Conservation (phyloP, 2,888 invertebrate genomes). For the Gastracanthus pulcherrimus region DNA sequence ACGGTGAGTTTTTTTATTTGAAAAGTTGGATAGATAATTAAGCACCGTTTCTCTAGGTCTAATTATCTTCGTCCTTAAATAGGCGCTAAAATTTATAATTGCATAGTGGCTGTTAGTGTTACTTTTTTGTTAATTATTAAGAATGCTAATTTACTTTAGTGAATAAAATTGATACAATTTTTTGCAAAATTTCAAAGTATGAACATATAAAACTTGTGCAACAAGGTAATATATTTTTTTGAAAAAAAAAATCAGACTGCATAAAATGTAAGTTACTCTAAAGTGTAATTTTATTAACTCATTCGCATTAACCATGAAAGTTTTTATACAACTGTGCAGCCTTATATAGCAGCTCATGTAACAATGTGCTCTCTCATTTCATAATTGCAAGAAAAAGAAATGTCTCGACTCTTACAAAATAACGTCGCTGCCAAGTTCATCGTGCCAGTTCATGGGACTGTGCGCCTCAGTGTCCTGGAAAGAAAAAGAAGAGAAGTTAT, state of each 20-base stretch:
- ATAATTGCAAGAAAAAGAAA: background rate
- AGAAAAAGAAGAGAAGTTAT: constrained; percentile 32
- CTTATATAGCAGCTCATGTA: background rate
- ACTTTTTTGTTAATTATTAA: no score
- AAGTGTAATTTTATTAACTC: no score
- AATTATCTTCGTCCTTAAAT: background rate
- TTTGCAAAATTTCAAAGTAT: no score
- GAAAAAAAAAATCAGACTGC: no score
- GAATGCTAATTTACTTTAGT: no score
- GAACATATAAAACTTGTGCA: no score
- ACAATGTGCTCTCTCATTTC: background rate
- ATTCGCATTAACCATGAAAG: background rate
- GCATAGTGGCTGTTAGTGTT: no score
- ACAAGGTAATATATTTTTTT: no score
- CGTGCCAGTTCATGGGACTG: constrained; percentile 71
- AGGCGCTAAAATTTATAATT: no score
- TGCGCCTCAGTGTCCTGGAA: constrained; percentile 65
- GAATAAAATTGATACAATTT: no score
- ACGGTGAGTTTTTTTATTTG: background rate
- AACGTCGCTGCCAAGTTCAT: constrained; percentile 66
- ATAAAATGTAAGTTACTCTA: no score
- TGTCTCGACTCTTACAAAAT: constrained; percentile 60
- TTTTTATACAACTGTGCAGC: background rate
- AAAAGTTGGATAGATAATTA: background rate
- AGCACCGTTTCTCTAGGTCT: background rate